phyloP scores from a whole-genome alignment of 1,140 invertebrate species.

The Luehdorfia chinensis region DNA sequence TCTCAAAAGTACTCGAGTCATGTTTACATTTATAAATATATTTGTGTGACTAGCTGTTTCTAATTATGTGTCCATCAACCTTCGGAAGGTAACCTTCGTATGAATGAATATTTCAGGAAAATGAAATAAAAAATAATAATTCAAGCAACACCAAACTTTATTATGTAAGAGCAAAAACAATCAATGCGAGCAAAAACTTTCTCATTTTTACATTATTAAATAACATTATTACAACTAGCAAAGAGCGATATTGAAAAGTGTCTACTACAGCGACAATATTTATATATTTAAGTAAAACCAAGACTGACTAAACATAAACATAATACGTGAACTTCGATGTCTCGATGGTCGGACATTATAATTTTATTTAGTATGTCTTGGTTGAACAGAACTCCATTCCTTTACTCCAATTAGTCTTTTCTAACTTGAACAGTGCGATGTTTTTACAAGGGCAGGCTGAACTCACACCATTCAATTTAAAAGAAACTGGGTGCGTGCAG shows the following conservation, averaged over 20 bases:
- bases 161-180: constrained; percentile 11
- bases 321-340: constrained; percentile 44
- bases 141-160: constrained; percentile 16
- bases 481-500: constrained; percentile 71
- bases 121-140: not conserved
- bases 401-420: constrained; percentile 72
- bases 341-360: constrained; percentile 47
- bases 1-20: too few species aligned
- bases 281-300: constrained; percentile 70
- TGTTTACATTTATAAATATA: too few species aligned
- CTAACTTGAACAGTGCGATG: constrained; percentile 74
- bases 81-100: too few species aligned
- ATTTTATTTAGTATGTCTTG: constrained; percentile 77
- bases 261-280: constrained; percentile 42
- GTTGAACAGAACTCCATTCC: constrained; percentile 75
- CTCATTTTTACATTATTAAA: constrained; percentile 19
- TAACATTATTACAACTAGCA: constrained; percentile 31
- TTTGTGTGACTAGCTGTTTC: too few species aligned
- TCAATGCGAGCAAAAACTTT: constrained; percentile 9
- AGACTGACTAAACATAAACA: constrained; percentile 77
- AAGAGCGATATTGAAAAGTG: constrained; percentile 40
- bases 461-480: constrained; percentile 75
- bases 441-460: constrained; percentile 53
- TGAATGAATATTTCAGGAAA: too few species aligned
- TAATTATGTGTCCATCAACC: too few species aligned